Percentiles rank a stretch among this genome's conserved stretches.
These are phyloP conservation scores for Agrochola lychnidis DNA, from an alignment of 2,888 invertebrate species.

Conservation along the genomic window DNA sequence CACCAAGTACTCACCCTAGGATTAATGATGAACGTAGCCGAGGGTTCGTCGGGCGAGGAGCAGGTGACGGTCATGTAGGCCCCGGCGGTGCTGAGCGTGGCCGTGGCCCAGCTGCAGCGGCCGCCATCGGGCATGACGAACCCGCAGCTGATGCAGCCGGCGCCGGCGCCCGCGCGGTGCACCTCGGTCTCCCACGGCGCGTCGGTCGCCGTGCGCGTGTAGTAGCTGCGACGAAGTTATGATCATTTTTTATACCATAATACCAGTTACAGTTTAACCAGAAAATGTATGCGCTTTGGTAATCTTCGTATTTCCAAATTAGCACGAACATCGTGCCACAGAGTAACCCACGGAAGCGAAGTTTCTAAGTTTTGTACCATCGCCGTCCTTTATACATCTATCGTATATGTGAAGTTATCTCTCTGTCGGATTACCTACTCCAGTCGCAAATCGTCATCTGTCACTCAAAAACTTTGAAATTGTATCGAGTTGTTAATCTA, in stretches of 20 bases:
- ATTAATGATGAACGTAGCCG: slow-evolving; percentile 89
- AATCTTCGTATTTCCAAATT: not conserved
- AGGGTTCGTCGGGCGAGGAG: slow-evolving; percentile 92
- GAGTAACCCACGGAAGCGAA: not conserved
- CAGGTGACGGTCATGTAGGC: slow-evolving; percentile 93
- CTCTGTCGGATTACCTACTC: not conserved
- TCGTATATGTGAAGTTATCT: not conserved
- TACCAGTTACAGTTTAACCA: not conserved
- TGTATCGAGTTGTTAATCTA: too few relatives aligned
- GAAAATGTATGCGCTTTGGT: not conserved
- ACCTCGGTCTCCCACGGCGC: slow-evolving; percentile 93
- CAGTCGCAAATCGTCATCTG: too few relatives aligned
- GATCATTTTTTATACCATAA: not conserved
- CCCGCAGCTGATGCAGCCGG: slow-evolving; percentile 93
- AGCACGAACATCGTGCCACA: not conserved
- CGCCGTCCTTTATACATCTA: not conserved
- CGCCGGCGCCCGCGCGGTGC: slow-evolving; percentile 90
- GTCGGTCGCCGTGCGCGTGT: slow-evolving; percentile 91
- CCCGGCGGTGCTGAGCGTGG: slow-evolving; percentile 91
- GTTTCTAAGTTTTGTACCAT: not conserved
- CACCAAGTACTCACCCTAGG: slow-evolving; percentile 77
- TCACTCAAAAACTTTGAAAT: too few relatives aligned
- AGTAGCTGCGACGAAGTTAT: slow-evolving; percentile 91
- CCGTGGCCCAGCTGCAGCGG: slow-evolving; percentile 91
- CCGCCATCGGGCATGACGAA: slow-evolving; percentile 90